Percentiles rank a stretch among this genome's conserved stretches.
phyloP scores from a whole-genome alignment of 2,113 vertebrate species.

The Myocastor coypus region DNA sequence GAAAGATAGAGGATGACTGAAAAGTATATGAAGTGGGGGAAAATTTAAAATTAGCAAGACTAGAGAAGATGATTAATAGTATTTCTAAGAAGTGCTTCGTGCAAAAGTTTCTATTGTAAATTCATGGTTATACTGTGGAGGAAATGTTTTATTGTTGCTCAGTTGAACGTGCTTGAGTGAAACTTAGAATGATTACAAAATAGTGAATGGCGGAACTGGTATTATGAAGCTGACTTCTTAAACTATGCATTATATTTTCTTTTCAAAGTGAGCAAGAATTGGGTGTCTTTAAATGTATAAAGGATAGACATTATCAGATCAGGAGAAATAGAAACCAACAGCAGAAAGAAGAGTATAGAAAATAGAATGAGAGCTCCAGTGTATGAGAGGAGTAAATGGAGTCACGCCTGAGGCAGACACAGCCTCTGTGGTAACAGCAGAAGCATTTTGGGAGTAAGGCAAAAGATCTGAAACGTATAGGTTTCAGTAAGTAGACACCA shows the following conservation, averaged over 20 bases:
- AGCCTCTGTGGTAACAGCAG: neutral
- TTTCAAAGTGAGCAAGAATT: conserved; percentile 29
- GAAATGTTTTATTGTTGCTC: neutral
- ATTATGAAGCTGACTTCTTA: conserved; percentile 20
- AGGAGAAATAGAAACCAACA: neutral
- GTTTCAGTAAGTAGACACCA: neutral
- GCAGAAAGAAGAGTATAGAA: neutral
- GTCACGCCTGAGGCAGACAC: neutral
- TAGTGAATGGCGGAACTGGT: neutral
- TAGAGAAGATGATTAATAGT: neutral
- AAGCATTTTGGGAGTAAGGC: neutral
- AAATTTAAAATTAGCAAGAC: conserved; percentile 2
- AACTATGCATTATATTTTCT: neutral
- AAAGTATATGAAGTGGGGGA: neutral
- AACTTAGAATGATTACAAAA: neutral
- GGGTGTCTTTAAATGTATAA: neutral
- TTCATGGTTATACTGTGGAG: neutral
- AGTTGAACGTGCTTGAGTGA: neutral
- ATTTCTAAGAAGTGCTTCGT: conserved; percentile 38
- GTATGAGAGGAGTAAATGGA: neutral
- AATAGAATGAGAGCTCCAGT: neutral
- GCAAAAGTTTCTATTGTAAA: neutral
- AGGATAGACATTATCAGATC: neutral
- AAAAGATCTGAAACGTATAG: neutral
- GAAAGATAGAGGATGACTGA: neutral